Evolutionary conservation across 1,140 invertebrate genomes (phyloP).

Genomic region (Conopomorpha cramerella): DNA sequence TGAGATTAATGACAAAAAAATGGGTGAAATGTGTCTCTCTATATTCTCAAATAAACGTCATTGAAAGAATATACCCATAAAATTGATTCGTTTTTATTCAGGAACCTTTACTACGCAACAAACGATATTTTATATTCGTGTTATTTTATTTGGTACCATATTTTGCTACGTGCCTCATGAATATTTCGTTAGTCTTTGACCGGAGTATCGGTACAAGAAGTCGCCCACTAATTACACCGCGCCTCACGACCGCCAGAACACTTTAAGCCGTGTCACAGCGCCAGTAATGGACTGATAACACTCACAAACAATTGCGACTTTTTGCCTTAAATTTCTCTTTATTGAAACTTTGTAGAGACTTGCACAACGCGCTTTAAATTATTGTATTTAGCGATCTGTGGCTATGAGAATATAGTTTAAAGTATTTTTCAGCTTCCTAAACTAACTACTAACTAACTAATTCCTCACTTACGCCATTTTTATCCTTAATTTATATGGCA

Average conservation of each 20-base stretch:
- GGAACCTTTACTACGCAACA: background rate
- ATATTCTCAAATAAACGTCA: too few species aligned
- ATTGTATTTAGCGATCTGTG: background rate
- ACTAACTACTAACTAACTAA: too few species aligned
- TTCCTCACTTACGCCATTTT: too few species aligned
- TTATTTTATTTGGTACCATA: too few species aligned
- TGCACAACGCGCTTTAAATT: constrained; percentile 5
- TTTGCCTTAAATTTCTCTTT: constrained; percentile 9
- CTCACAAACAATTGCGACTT: constrained; percentile 30
- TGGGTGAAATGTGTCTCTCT: too few species aligned
- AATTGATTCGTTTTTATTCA: background rate
- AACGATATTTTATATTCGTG: background rate
- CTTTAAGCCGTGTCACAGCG: constrained; percentile 43
- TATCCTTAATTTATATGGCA: too few species aligned
- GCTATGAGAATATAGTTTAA: background rate
- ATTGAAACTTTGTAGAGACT: too few species aligned
- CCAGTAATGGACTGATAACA: constrained; percentile 50
- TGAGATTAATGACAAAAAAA: too few species aligned
- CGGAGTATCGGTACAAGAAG: constrained; percentile 11
- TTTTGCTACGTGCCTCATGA: background rate
- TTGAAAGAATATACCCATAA: background rate
- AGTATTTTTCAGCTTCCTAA: background rate
- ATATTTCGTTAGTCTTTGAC: background rate
- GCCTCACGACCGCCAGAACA: constrained; percentile 51
- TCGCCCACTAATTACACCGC: constrained; percentile 39